Percentiles rank a stretch among this genome's conserved stretches.
These are phyloP conservation scores for Vidua macroura DNA, from an alignment of 2,113 vertebrate genomes.

Conservation along the genomic window DNA sequence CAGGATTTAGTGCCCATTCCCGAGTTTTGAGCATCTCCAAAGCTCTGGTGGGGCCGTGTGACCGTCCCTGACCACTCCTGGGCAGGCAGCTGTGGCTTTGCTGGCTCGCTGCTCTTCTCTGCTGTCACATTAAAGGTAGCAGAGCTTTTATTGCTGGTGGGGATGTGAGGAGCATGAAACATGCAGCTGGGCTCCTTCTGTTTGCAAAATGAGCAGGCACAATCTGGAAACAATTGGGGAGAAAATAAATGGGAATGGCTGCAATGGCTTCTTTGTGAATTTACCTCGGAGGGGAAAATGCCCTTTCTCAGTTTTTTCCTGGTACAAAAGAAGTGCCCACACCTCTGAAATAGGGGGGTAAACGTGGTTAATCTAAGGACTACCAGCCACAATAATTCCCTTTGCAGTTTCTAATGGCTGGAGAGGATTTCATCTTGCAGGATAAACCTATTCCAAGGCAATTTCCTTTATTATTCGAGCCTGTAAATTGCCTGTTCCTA, in stretches of 20 bases:
- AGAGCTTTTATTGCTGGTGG: neutral
- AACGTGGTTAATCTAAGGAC: neutral
- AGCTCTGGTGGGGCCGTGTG: neutral
- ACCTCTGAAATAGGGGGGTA: neutral
- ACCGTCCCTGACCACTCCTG: neutral
- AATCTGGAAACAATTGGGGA: neutral
- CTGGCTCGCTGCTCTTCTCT: neutral
- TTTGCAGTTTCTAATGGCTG: neutral
- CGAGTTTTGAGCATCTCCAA: neutral
- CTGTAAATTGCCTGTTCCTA: constrained; percentile 36
- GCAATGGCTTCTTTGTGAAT: neutral
- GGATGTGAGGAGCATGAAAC: neutral
- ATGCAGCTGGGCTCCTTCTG: neutral
- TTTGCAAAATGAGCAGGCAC: neutral
- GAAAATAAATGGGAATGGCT: neutral
- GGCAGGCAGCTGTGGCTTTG: neutral
- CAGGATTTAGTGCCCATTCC: neutral
- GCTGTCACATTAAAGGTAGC: neutral
- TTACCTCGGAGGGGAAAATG: neutral
- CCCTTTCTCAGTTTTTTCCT: neutral
- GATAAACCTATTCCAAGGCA: constrained; percentile 18
- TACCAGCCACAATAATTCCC: constrained; percentile 16
- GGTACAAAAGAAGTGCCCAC: neutral
- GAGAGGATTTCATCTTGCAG: neutral
- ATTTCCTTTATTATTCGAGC: constrained; percentile 45